Evolutionary conservation across 1,140 invertebrate species (phyloP).

Genomic region (Aphelenchoides fujianensis): DNA sequence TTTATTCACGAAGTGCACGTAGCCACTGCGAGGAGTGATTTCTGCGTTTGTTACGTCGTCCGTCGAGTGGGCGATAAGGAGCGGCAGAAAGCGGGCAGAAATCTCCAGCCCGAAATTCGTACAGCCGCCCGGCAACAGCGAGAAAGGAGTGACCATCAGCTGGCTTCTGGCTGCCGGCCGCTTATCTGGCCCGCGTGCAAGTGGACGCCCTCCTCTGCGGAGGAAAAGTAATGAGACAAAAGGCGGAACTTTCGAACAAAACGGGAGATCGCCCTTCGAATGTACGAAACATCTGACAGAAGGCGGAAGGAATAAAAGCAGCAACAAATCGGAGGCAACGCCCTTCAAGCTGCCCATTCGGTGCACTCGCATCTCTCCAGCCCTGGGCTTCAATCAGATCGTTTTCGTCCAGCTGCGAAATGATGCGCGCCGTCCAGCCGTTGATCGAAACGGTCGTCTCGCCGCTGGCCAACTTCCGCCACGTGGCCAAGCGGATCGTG

Average conservation of each 20-base stretch:
- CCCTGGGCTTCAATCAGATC: background rate
- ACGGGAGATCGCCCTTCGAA: no score
- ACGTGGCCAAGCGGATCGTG: constrained; percentile 66
- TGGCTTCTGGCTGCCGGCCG: background rate
- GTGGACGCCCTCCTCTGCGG: background rate
- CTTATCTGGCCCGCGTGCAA: background rate
- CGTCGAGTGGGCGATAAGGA: background rate
- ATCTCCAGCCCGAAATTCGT: no score
- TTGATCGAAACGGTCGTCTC: background rate
- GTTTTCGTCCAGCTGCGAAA: background rate
- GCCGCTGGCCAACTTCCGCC: constrained; percentile 38
- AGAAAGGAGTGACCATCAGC: background rate
- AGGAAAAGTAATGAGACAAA: background rate
- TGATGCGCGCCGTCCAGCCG: background rate
- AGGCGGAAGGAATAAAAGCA: background rate
- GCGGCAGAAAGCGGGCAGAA: background rate
- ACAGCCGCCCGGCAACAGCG: background rate
- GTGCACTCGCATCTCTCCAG: background rate
- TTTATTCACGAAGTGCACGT: no score
- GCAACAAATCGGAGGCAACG: background rate
- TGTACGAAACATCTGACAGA: no score
- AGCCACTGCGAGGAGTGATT: no score
- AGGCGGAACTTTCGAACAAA: background rate
- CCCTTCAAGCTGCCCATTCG: background rate
- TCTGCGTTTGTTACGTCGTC: background rate